Percentiles rank a stretch among this genome's conserved stretches.
Evolutionary conservation across 2,888 invertebrate genomes (phyloP).

Genomic region (Vanessa cardui): DNA sequence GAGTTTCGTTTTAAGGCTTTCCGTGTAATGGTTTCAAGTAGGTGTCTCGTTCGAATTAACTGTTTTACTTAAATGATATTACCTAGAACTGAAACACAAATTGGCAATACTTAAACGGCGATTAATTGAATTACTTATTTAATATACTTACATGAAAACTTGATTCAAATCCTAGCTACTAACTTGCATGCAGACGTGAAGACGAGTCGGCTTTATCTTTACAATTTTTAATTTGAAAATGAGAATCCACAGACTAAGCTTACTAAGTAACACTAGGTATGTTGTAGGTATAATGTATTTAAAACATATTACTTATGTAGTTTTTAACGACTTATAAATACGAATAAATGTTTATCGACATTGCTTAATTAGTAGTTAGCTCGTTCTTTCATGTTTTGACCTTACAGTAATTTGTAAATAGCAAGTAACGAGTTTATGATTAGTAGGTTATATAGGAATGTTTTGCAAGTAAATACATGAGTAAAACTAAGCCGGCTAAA

Average conservation of each 20-base stretch:
- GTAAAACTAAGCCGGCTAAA: conserved; percentile 15
- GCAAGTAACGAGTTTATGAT: background rate
- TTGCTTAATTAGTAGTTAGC: too few relatives aligned
- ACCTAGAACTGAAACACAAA: background rate
- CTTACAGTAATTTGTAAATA: background rate
- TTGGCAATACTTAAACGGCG: conserved; percentile 6
- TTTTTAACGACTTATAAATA: too few relatives aligned
- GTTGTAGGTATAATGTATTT: too few relatives aligned
- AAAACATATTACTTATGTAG: too few relatives aligned
- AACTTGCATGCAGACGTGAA: conserved; percentile 59
- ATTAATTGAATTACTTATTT: background rate
- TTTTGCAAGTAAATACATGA: background rate
- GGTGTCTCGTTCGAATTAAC: too few relatives aligned
- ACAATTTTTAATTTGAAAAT: background rate
- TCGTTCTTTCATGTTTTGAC: too few relatives aligned
- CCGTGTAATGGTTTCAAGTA: background rate
- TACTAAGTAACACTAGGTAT: too few relatives aligned
- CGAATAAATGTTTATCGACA: too few relatives aligned
- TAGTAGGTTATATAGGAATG: background rate
- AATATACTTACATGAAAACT: conserved; percentile 3
- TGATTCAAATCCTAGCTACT: conserved; percentile 51
- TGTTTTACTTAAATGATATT: conserved; percentile 2
- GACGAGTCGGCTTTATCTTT: background rate
- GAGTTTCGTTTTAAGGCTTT: conserved; percentile 38
- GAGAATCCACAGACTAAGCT: background rate